Evolutionary conservation across 2,113 vertebrate species (phyloP).

Genomic region (Dunckerocampus dactyliophorus): DNA sequence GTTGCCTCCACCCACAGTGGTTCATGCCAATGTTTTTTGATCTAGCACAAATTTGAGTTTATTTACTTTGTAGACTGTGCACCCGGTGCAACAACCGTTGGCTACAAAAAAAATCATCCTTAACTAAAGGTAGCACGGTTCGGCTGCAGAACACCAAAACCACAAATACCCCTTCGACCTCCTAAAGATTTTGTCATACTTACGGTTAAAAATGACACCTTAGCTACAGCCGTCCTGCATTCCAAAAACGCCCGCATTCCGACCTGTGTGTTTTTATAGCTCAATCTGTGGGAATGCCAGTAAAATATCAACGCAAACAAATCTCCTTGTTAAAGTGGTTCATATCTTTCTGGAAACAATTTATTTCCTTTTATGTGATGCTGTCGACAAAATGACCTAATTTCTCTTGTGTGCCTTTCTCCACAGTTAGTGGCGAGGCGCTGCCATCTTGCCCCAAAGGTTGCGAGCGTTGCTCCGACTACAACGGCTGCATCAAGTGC

Average conservation of each 20-base stretch:
- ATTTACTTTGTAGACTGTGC: too few relatives aligned
- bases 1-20: too few relatives aligned
- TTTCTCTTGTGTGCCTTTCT: conserved; percentile 22
- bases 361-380: not conserved
- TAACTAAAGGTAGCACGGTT: too few relatives aligned
- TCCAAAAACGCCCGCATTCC: conserved; percentile 32
- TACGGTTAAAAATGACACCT: conserved; percentile 28
- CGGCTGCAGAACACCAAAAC: too few relatives aligned
- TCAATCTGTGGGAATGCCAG: conserved; percentile 6
- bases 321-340: conserved; percentile 20
- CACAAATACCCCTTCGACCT: too few relatives aligned
- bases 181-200: conserved; percentile 34
- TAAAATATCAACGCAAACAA: conserved; percentile 28
- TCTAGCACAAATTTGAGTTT: too few relatives aligned
- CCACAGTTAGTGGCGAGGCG: conserved; percentile 85
- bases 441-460: conserved; percentile 89
- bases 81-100: too few relatives aligned
- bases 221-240: conserved; percentile 30
- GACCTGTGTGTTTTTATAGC: conserved; percentile 18
- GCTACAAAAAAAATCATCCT: too few relatives aligned
- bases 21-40: too few relatives aligned
- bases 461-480: conserved; percentile 93
- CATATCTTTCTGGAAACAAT: conserved; percentile 27
- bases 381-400: conserved; percentile 5
- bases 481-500: conserved; percentile 95